Conservation (phyloP, 2,797 vertebrate genomes). For the Labeo calbasu region DNA sequence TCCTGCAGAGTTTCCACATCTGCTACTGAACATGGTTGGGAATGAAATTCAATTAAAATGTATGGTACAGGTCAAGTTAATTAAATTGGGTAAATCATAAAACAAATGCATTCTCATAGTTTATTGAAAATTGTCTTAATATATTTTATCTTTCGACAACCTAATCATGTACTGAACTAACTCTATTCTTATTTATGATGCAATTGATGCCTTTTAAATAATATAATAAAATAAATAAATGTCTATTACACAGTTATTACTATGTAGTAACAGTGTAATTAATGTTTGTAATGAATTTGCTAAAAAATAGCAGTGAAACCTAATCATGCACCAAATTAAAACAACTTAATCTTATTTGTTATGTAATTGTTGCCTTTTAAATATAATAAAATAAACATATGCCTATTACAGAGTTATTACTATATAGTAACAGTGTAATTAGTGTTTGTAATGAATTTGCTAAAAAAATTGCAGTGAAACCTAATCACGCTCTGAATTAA, state of each 20-base stretch:
- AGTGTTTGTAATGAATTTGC: neutral
- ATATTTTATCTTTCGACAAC: no score
- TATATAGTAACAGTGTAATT: slow-evolving; percentile 30
- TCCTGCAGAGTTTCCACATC: no score
- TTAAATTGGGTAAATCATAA: neutral
- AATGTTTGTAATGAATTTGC: neutral
- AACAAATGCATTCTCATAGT: neutral
- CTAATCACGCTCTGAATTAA: no score
- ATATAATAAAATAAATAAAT: neutral
- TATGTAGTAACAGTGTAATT: slow-evolving; percentile 30
- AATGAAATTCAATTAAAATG: neutral
- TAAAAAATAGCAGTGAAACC: neutral
- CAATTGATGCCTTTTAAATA: no score
- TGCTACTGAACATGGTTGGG: neutral
- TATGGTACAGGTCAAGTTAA: neutral
- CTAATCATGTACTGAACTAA: no score
- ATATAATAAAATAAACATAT: neutral
- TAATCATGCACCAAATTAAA: no score
- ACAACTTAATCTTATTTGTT: no score
- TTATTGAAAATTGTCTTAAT: no score
- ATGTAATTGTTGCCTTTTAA: no score
- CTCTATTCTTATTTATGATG: no score
- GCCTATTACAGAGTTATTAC: slow-evolving; percentile 31
- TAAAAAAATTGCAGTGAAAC: neutral
- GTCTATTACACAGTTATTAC: slow-evolving; percentile 31